Base-by-base conservation (phyloP, 2,888 invertebrate genomes). In the Cantharis flavilabris region DNA sequence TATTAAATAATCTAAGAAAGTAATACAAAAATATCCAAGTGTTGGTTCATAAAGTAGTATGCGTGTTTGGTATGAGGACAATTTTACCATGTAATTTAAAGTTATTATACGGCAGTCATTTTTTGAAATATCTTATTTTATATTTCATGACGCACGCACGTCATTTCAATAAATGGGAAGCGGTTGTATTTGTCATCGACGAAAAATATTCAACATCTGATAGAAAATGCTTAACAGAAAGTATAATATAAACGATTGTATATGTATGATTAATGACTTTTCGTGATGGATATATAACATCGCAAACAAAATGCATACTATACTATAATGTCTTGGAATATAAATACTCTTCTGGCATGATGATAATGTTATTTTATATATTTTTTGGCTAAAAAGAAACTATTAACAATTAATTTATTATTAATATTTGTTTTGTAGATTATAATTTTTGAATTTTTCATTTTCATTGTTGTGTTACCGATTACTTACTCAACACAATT, bases 131-230 rank as follows among this genome's bases (percentile, higher is more conserved):
- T 82, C 82, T 82, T 82, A 82, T 79, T 82, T 81, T 80, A 80
- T 82, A 80, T 82, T 82, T 80, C 79, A 81, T 81, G 80, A 78
- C 75, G 76, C 82, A 82, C 81, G 82, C 82, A 82, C 81, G 78
- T 72, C 79, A 78, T 70, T 72, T 18, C 72, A 73, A 75, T 76
- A 75, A 77, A 77, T 75, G 64, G 74, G 79, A 72, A 78, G 73
- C 77, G 75, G 78, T 73, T 73, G 76, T 81, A 77, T 80, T 81
- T 81, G 79, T 80, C 81, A 77, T 81, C 78, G 76, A 76, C 77
- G 67, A 79, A 78, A 77, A 80, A 75, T 79, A 77, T 79, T 76
- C 75, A 73, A 71, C 72, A 73, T 72, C 78, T 73, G 70, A 78
- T 75, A 72, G 70, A 78, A 76, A 77, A 75, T 72, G 72, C 73